A percentile compares a stretch with the other conserved stretches of the same genome.
Evolutionary conservation across 1,140 invertebrate genomes (phyloP).

Genomic region (Cryptotermes secundus): DNA sequence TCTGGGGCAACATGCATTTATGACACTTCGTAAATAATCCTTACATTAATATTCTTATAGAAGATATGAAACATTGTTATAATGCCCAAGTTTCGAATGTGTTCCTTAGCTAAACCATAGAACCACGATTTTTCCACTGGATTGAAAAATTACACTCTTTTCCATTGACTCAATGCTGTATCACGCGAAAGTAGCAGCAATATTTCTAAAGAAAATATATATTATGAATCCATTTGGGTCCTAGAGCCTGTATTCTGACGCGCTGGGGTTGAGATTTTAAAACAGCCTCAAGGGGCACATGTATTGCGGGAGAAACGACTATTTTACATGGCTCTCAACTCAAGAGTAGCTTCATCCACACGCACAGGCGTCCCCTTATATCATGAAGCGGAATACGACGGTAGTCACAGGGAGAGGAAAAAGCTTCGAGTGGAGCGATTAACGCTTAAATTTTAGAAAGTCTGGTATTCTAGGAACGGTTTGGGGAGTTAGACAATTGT

Average conservation of each 20-base stretch:
- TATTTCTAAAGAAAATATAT: not conserved
- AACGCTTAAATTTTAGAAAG: too few relatives aligned
- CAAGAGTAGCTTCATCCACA: not conserved
- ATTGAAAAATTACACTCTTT: too few relatives aligned
- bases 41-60: too few relatives aligned
- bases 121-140: too few relatives aligned
- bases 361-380: not conserved
- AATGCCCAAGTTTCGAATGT: too few relatives aligned
- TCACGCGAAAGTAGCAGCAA: not conserved
- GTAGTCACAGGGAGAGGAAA: not conserved
- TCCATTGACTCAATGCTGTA: not conserved
- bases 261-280: not conserved
- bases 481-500: too few relatives aligned
- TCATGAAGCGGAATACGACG: not conserved
- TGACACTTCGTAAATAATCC: too few relatives aligned
- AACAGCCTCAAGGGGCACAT: not conserved
- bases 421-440: not conserved
- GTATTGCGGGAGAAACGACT: not conserved
- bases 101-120: too few relatives aligned
- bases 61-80: too few relatives aligned
- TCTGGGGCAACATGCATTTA: too few relatives aligned
- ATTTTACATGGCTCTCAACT: slow-evolving; percentile 17
- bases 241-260: not conserved
- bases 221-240: not conserved
- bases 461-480: too few relatives aligned